These are phyloP conservation scores for Thelaira solivaga DNA, from an alignment of 2,888 invertebrate species.

Conservation along the genomic window DNA sequence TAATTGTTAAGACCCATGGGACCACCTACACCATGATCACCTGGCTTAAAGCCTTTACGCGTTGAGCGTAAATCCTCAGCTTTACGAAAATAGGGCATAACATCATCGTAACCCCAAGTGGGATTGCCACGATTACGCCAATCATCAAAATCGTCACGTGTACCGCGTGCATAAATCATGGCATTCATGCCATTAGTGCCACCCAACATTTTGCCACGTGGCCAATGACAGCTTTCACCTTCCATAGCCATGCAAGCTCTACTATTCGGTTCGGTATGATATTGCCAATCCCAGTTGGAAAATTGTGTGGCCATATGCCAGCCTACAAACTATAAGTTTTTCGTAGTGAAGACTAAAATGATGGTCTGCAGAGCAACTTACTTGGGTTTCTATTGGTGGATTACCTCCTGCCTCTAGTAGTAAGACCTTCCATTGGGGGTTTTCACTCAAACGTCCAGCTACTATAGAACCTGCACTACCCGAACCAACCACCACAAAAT, in stretches of 20 bases:
- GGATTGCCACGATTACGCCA: slow-evolving; percentile 82
- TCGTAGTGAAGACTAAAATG: background rate
- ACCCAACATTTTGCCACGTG: slow-evolving; percentile 82
- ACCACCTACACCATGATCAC: slow-evolving; percentile 81
- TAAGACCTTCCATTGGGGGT: slow-evolving; percentile 85
- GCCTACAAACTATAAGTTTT: slow-evolving; percentile 70
- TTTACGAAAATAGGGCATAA: slow-evolving; percentile 89
- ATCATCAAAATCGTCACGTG: slow-evolving; percentile 82
- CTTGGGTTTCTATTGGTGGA: slow-evolving; percentile 78
- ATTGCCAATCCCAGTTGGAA: slow-evolving; percentile 76
- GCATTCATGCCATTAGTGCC: slow-evolving; percentile 83
- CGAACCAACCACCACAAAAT: slow-evolving; percentile 81
- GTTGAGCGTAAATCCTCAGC: slow-evolving; percentile 82
- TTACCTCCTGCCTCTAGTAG: slow-evolving; percentile 89
- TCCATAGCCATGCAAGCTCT: slow-evolving; percentile 75
- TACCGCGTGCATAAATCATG: slow-evolving; percentile 83
- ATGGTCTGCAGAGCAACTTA: too few species aligned
- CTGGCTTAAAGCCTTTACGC: slow-evolving; percentile 66
- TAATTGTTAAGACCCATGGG: slow-evolving; percentile 78
- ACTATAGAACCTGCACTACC: slow-evolving; percentile 82
- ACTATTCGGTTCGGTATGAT: slow-evolving; percentile 74
- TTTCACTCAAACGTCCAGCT: slow-evolving; percentile 84
- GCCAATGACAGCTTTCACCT: slow-evolving; percentile 78
- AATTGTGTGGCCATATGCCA: slow-evolving; percentile 75
- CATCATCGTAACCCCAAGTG: slow-evolving; percentile 86